These are phyloP conservation scores for Aptenodytes patagonicus DNA, from an alignment of 2,113 vertebrate genomes.

Conservation along the genomic window DNA sequence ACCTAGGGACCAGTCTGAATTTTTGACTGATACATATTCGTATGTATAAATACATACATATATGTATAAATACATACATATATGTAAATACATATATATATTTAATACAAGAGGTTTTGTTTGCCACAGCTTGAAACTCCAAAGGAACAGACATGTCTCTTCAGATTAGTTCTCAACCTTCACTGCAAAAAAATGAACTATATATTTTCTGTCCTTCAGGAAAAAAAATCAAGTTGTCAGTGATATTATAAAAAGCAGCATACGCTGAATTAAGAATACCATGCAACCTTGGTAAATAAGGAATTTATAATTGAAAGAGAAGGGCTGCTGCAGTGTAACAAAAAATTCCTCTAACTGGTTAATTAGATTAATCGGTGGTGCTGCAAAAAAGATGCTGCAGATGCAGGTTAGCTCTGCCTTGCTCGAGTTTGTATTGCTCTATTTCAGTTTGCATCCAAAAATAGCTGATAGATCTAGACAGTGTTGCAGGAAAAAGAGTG, in stretches of 20 bases:
- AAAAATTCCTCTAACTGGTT: slow-evolving; percentile 25
- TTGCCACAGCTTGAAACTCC: neutral
- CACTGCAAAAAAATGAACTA: slow-evolving; percentile 11
- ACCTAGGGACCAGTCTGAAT: neutral
- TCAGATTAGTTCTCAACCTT: neutral
- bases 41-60: too few relatives aligned
- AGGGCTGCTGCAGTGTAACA: neutral
- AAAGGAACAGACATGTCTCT: neutral
- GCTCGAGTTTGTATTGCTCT: slow-evolving; percentile 25
- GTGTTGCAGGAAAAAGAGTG: slow-evolving; percentile 40
- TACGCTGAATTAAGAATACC: neutral
- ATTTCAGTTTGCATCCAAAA: slow-evolving; percentile 56
- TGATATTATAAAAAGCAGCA: neutral
- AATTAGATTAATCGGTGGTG: slow-evolving; percentile 30
- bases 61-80: too few relatives aligned
- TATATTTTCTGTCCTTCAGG: neutral
- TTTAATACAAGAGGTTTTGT: neutral
- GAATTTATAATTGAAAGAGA: neutral
- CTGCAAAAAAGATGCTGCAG: slow-evolving; percentile 45
- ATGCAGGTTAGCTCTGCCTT: slow-evolving; percentile 57
- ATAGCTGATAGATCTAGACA: slow-evolving; percentile 39
- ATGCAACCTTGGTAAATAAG: neutral
- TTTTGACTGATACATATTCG: neutral
- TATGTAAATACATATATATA: too few relatives aligned
- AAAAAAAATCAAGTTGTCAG: neutral